Base-by-base conservation (phyloP, 2,888 invertebrate species). In the Sarcophaga variegata region DNA sequence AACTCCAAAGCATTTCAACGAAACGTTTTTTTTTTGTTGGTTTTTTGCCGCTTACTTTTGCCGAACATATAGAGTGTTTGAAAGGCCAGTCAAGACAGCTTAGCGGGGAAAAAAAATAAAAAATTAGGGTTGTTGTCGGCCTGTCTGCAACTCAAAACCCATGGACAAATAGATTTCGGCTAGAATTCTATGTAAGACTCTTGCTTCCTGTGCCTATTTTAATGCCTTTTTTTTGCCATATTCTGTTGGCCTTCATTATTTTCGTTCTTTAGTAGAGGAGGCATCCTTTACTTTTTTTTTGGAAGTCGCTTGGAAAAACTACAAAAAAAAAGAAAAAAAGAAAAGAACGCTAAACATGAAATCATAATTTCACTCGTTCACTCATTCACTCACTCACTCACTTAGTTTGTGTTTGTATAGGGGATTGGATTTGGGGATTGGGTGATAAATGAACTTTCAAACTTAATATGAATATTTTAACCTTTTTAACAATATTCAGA, bases 371-470 rank as follows among this genome's bases (percentile, higher is more conserved):
- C 79, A 87, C 84, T 87, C 54, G 4, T 17, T 54, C 79, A 87
- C 84, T 87, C 37, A 8, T 10, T 10, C 37, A 37, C 37, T 37
- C 37, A 37, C 2, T 87, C 79, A 87, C 81, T 87, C 54, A 54
- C 54, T 54, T 79, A 87, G 81, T 87, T 87, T 78, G 37, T 6
- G 6, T 6, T 37, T 6, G 2, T 2, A 37, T 37, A 0, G 37
- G 37, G 37, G 37, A 8, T 37, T 37, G 37, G 37, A 2, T 37
- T 37, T 37, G 37, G 37, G 75, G 45, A 72, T 75, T 86, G 67
- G 49, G 81, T 87, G 81, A 87, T 87, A 87, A 87, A 87, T 87
- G 87, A 87, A 81, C 63, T 81, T 84, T 87, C 59, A 66, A 76
- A 87, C 70, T 84, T 84, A 81, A 84, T 81, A 79, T 79, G 84